Evolutionary conservation across 30 jellyfish, hydroid and myxozoan genomes (phyloP).

Genomic region (Aurelia coerulea): DNA sequence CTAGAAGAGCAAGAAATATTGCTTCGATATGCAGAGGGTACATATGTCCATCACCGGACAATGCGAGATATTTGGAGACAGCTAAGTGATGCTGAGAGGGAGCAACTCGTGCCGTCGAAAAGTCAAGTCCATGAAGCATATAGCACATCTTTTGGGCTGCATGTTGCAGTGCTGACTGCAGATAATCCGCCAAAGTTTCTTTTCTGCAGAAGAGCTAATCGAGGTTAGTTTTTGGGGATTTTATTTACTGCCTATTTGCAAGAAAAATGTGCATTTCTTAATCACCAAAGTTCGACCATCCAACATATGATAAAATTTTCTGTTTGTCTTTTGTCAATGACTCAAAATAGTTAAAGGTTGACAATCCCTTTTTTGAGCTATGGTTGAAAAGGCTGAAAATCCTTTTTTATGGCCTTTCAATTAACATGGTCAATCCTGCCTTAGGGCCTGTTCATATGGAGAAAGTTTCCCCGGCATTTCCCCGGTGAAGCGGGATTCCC

Average conservation of each 20-base stretch:
- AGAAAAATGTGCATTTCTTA: too few relatives aligned
- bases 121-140: conserved; percentile 66
- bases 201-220: conserved; percentile 79
- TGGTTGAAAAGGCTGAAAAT: too few relatives aligned
- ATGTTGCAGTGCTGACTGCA: conserved; percentile 87
- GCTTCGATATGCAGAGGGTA: conserved; percentile 74
- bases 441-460: too few relatives aligned
- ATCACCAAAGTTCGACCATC: too few relatives aligned
- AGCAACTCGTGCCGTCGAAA: conserved; percentile 67
- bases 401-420: too few relatives aligned
- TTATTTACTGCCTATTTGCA: not conserved
- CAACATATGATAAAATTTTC: too few relatives aligned
- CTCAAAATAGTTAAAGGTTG: too few relatives aligned
- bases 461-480: too few relatives aligned
- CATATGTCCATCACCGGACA: conserved; percentile 87
- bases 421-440: too few relatives aligned
- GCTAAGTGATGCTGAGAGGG: conserved; percentile 67
- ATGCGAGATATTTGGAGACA: conserved; percentile 87
- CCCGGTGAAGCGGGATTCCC: too few relatives aligned
- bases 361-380: too few relatives aligned
- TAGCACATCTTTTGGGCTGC: conserved; percentile 90
- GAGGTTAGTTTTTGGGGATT: conserved; percentile 46
- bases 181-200: conserved; percentile 77
- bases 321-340: too few relatives aligned
- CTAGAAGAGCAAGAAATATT: conserved; percentile 67